Evolutionary conservation across 2,888 invertebrate genomes (phyloP).

Genomic region (Heliconius hortense): DNA sequence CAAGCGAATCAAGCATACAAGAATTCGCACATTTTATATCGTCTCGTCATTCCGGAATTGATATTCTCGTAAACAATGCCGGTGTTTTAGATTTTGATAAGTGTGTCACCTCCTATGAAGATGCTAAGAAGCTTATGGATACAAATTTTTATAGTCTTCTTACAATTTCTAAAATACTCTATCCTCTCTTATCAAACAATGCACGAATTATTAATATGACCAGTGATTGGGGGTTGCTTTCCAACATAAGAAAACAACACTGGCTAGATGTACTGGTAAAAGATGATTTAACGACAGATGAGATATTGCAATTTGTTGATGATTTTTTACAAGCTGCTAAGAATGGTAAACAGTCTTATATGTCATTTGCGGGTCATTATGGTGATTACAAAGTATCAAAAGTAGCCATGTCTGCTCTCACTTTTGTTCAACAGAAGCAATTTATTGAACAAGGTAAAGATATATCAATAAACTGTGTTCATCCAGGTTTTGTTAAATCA

Average conservation of each 20-base stretch:
- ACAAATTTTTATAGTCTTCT: conserved; percentile 88
- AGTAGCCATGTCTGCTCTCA: conserved; percentile 74
- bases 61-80: conserved; percentile 90
- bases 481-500: conserved; percentile 77
- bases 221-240: conserved; percentile 80
- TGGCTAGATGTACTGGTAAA: conserved; percentile 72
- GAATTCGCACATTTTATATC: conserved; percentile 82
- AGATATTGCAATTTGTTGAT: conserved; percentile 79
- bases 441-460: conserved; percentile 76
- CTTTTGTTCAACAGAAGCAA: conserved; percentile 74
- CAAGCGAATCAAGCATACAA: conserved; percentile 82
- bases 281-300: conserved; percentile 75
- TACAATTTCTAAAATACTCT: conserved; percentile 84
- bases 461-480: conserved; percentile 76
- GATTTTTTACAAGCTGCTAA: conserved; percentile 81
- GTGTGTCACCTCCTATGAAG: conserved; percentile 84
- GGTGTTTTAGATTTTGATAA: conserved; percentile 86
- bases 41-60: conserved; percentile 85
- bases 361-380: conserved; percentile 72
- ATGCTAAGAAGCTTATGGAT: conserved; percentile 86
- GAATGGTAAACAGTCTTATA: conserved; percentile 69
- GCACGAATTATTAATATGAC: conserved; percentile 90
- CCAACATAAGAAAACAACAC: conserved; percentile 72
- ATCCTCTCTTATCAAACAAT: conserved; percentile 86
- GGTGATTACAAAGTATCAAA: conserved; percentile 79